These are phyloP conservation scores for Paedocypris sp. DNA, from an alignment of 2,113 vertebrate species.

Conservation along the genomic window DNA sequence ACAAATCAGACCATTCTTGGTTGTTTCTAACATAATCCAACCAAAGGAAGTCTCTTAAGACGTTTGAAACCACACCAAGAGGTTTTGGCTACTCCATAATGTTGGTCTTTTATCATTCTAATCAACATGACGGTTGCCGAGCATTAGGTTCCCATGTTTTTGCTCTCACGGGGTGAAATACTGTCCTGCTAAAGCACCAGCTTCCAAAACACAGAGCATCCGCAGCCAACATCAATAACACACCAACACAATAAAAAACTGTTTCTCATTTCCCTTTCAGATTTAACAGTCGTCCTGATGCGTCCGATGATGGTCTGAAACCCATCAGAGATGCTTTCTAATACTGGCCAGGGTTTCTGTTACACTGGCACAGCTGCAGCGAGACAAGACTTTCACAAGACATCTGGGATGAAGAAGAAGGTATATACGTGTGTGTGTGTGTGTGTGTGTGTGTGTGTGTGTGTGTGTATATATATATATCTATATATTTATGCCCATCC, in stretches of 20 bases:
- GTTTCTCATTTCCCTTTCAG: no score
- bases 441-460: no score
- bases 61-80: background rate
- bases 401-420: no score
- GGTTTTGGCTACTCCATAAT: background rate
- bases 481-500: no score
- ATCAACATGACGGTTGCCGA: constrained; percentile 8
- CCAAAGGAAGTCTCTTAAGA: background rate
- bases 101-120: constrained; percentile 12
- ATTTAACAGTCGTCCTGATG: no score
- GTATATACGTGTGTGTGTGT: no score
- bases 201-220: constrained; percentile 28
- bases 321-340: constrained; percentile 8
- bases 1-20: background rate
- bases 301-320: constrained; percentile 18
- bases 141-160: constrained; percentile 13
- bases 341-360: no score
- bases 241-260: constrained; percentile 13
- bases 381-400: no score
- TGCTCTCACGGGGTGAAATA: background rate
- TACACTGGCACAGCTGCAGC: no score
- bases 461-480: no score
- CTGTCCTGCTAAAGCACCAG: background rate
- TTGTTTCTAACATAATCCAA: background rate
- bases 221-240: constrained; percentile 23